Percentiles rank a stretch among this genome's conserved stretches.
These are phyloP conservation scores for Carcharodon carcharias DNA, from an alignment of 2,797 vertebrate genomes.

Conservation along the genomic window DNA sequence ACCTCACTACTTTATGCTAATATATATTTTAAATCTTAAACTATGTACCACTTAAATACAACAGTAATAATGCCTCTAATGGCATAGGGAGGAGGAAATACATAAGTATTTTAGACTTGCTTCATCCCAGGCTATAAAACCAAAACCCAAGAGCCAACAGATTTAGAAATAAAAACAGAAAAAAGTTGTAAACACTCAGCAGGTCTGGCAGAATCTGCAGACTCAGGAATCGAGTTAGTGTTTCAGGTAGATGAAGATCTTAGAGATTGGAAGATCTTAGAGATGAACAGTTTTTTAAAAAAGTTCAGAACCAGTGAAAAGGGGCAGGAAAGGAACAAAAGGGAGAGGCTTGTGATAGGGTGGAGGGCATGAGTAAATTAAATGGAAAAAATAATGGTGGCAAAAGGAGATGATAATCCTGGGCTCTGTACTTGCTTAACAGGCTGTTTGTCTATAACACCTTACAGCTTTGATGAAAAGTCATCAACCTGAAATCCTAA, in stretches of 20 bases:
- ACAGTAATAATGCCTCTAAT: not conserved
- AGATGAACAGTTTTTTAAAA: not conserved
- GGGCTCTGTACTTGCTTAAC: not conserved
- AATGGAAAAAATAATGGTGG: not conserved
- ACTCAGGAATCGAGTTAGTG: not conserved
- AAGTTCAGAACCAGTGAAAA: not conserved
- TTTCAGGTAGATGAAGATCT: not conserved
- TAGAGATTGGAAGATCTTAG: not conserved
- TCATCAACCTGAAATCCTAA: too few relatives aligned
- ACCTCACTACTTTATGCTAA: not conserved
- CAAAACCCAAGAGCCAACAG: not conserved
- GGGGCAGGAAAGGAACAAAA: not conserved
- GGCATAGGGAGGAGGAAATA: not conserved
- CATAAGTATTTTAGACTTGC: not conserved
- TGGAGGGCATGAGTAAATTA: not conserved
- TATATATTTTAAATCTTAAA: not conserved
- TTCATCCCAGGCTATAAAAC: not conserved
- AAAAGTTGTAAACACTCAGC: not conserved
- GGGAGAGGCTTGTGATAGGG: not conserved
- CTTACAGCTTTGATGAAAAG: too few relatives aligned
- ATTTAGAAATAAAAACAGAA: not conserved
- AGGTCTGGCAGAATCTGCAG: not conserved
- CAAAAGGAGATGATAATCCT: not conserved
- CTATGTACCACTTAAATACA: too few relatives aligned
- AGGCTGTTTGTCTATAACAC: not conserved